phyloP scores from a whole-genome alignment of 2,888 invertebrate genomes.

The Scrobipalpa costella region DNA sequence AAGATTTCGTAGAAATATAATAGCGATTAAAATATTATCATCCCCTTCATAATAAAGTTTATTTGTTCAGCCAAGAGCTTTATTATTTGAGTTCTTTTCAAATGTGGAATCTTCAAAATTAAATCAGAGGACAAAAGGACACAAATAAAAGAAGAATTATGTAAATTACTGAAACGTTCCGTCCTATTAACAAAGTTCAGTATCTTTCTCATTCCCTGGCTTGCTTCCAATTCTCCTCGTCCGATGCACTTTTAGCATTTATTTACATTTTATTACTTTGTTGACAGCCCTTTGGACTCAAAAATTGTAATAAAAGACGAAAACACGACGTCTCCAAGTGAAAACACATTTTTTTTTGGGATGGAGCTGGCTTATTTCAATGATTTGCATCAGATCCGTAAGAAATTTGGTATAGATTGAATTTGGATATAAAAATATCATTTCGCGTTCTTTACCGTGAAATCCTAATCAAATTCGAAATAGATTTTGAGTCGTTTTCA shows the following conservation, averaged over 20 bases:
- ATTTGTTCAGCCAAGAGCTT: no score
- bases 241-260: conserved; percentile 17
- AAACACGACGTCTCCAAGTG: not conserved
- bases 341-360: no score
- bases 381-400: no score
- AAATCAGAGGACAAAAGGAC: not conserved
- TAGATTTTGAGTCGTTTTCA: no score
- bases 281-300: conserved; percentile 11
- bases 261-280: conserved; percentile 17
- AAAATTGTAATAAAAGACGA: not conserved
- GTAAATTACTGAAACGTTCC: conserved; percentile 2
- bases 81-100: not conserved
- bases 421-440: no score
- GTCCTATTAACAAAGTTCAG: not conserved
- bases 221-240: conserved; percentile 7
- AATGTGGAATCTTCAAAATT: not conserved
- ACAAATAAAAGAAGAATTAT: not conserved
- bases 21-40: no score
- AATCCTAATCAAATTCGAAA: no score
- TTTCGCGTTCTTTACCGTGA: no score
- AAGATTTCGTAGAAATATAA: no score
- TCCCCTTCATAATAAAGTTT: no score
- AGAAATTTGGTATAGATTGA: no score
- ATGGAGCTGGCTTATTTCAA: no score
- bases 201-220: not conserved